Conservation (phyloP, 2,113 vertebrate genomes). For the Benitochromis conjunctus region DNA sequence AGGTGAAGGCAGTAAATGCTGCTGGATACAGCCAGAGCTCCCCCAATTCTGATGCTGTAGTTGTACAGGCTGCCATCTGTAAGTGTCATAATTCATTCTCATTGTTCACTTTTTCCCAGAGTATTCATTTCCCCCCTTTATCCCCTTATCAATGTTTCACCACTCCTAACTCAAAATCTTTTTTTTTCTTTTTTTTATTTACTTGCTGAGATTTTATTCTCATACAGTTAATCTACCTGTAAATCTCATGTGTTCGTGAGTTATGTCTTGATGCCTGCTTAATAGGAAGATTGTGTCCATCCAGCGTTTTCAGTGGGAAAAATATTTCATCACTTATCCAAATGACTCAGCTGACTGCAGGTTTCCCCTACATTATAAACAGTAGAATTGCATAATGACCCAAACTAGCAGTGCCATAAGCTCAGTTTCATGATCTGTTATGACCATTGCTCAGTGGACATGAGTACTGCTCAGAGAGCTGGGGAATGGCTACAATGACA, state of each 20-base stretch:
- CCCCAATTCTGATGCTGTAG: conserved; percentile 81
- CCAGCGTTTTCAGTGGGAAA: accelerated
- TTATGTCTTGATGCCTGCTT: neutral
- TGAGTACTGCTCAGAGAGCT: neutral
- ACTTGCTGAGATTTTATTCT: neutral
- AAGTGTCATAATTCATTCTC: conserved; percentile 53
- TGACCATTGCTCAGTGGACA: neutral
- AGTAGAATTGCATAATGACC: neutral
- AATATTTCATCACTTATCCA: neutral
- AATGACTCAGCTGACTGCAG: neutral
- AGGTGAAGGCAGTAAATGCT: conserved; percentile 93
- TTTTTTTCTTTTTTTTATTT: neutral
- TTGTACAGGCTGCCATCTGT: conserved; percentile 90
- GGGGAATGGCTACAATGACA: too few species aligned
- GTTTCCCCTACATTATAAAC: neutral
- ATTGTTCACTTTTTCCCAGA: neutral
- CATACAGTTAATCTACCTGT: neutral
- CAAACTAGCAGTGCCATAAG: neutral
- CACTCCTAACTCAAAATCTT: neutral
- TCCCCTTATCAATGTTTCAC: neutral
- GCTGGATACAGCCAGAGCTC: conserved; percentile 92
- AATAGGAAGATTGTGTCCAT: neutral
- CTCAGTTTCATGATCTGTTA: neutral
- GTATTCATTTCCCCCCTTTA: neutral
- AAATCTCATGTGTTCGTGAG: neutral